Base-by-base conservation (phyloP, 2,113 vertebrate species). In the Hemibagrus wyckioides region DNA sequence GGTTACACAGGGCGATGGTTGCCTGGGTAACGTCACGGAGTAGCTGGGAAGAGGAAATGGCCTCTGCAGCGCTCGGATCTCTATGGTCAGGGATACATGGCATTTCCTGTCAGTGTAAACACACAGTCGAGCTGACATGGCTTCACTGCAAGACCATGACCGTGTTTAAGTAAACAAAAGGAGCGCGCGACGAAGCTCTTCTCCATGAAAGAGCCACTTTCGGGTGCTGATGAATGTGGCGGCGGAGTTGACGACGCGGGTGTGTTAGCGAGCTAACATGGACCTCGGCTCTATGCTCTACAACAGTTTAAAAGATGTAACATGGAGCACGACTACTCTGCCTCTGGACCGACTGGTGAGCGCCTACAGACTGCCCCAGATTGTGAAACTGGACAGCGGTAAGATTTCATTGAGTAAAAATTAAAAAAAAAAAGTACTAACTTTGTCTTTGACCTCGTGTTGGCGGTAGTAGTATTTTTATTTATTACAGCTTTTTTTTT, bases 341-440 rank as follows among this genome's bases (percentile, higher is more conserved):
- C 96, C 97, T 0, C 90, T 99, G 90, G 98, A 99, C 93, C 95
- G 97, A 90, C 95, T 99, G 50, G 96, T 99, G 94, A 97, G 96
- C 92, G 94, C 96, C 30, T 97, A 99, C 90, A 96, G 97, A 80
- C 93, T 99, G 91, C 98, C 98, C 11, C 98, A 99, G 91, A 96
- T 99, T 89, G 97, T 95, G 91, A 95, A 94, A 91, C 95, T 97
- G 94, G 96, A 97, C 86, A 94, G 93, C 90, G 97, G 97, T 97
- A 88, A 95, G 97, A 92, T 86, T 59, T 9, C 41, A 23, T 59
- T 21, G 36, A n/a, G 1, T 44, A 41, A 13, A 48, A 6, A n/a
- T n/a, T 50, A 36, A 50, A 15, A 75, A 11, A 44, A 11, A 65
- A 30, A 21, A 23, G 2, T 21, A 19, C 25, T n/a, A 21, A 52